Evolutionary conservation across 2,888 invertebrate genomes (phyloP).

Genomic region (Euplexia lucipara): DNA sequence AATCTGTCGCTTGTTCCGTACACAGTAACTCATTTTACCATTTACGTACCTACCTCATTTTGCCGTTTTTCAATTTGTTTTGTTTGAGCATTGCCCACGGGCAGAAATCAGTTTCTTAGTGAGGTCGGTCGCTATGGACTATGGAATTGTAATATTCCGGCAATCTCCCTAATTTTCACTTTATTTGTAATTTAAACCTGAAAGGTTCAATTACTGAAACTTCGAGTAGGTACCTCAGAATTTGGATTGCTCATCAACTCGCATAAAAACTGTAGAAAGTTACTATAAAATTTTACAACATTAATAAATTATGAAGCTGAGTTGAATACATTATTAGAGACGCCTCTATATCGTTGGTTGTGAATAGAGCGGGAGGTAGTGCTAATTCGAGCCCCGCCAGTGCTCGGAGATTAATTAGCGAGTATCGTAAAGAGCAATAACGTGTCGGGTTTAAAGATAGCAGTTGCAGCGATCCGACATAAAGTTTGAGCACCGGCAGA

Average conservation of each 20-base stretch:
- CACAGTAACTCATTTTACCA: slow-evolving; percentile 65
- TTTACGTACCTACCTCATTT: slow-evolving; percentile 70
- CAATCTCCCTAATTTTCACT: slow-evolving; percentile 42
- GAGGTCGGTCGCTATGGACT: slow-evolving; percentile 27
- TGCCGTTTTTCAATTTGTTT: slow-evolving; percentile 53
- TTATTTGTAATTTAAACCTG: slow-evolving; percentile 39
- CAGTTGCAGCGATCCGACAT: slow-evolving; percentile 10
- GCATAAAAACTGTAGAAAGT: slow-evolving; percentile 47
- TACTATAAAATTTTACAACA: slow-evolving; percentile 50
- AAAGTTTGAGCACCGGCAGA: slow-evolving; percentile 34
- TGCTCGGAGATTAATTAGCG: slow-evolving; percentile 46
- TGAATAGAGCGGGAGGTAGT: slow-evolving; percentile 23
- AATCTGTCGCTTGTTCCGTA: slow-evolving; percentile 66
- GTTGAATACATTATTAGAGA: slow-evolving; percentile 47
- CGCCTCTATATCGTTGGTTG: slow-evolving; percentile 12
- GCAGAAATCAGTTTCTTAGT: slow-evolving; percentile 48
- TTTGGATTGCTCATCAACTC: slow-evolving; percentile 52
- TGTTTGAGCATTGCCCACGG: slow-evolving; percentile 39
- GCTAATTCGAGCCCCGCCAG: slow-evolving; percentile 25
- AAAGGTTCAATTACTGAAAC: slow-evolving; percentile 30
- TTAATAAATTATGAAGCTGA: slow-evolving; percentile 53
- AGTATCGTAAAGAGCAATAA: slow-evolving; percentile 36
- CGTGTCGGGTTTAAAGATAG: slow-evolving; percentile 36
- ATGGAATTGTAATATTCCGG: slow-evolving; percentile 28
- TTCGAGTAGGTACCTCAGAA: slow-evolving; percentile 29